phyloP scores from a whole-genome alignment of 2,888 invertebrate genomes.

The Cryptocephalus primarius region DNA sequence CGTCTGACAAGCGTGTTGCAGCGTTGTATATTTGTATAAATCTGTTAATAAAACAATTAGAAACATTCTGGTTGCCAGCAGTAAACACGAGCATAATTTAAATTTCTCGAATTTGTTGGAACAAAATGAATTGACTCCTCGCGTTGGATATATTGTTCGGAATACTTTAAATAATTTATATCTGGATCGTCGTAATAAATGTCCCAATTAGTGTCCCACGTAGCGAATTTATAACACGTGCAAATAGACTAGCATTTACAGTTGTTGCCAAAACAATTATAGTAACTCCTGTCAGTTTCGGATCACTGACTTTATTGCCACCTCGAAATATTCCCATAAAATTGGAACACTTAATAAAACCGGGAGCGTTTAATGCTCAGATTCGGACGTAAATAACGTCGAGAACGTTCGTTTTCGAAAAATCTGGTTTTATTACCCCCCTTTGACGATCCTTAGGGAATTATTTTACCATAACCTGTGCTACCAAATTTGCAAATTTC shows the following conservation, averaged over 20 bases:
- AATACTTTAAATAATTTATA: not conserved
- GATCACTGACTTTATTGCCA: conserved; percentile 6
- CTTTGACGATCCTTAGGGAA: too few relatives aligned
- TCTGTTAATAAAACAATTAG: not conserved
- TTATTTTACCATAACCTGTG: too few relatives aligned
- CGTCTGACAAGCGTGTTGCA: too few relatives aligned
- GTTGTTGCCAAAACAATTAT: conserved; percentile 32
- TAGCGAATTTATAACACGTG: conserved; percentile 27
- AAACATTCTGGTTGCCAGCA: not conserved
- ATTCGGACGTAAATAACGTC: too few relatives aligned
- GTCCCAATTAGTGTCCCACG: conserved; percentile 27
- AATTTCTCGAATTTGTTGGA: not conserved
- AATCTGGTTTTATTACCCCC: too few relatives aligned
- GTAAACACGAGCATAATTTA: not conserved
- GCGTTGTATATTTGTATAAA: not conserved
- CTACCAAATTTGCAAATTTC: too few relatives aligned
- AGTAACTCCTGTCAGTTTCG: conserved; percentile 11
- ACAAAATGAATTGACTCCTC: not conserved
- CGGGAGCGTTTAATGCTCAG: too few relatives aligned
- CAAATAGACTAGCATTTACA: conserved; percentile 29
- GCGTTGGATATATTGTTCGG: not conserved
- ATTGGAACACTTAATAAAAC: too few relatives aligned
- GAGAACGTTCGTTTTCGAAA: too few relatives aligned
- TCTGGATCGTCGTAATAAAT: not conserved
- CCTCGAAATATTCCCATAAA: too few relatives aligned